Evolutionary conservation across 2,888 invertebrate genomes (phyloP).

Genomic region (Operophtera brumata): DNA sequence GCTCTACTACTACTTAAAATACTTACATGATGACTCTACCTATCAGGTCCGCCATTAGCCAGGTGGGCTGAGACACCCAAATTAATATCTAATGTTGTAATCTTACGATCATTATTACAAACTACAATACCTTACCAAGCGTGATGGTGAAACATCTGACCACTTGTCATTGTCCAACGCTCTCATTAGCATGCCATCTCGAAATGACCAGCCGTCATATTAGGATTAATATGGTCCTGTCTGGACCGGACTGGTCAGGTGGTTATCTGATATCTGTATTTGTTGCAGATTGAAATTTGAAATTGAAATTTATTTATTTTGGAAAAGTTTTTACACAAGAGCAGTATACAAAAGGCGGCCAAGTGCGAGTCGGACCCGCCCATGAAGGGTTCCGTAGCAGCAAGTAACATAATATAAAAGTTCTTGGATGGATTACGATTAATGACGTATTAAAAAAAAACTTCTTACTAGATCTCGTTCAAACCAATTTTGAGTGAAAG

Average conservation of each 20-base stretch:
- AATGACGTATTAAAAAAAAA: too few relatives aligned
- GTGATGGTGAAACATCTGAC: slow-evolving; percentile 14
- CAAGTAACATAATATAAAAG: too few relatives aligned
- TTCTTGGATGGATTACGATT: too few relatives aligned
- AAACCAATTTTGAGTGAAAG: too few relatives aligned
- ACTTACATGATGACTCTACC: too few relatives aligned
- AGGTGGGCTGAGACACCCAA: slow-evolving; percentile 8
- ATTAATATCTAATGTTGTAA: slow-evolving; percentile 14
- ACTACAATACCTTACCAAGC: slow-evolving; percentile 12
- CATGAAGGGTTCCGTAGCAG: too few relatives aligned
- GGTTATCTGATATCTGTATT: neutral
- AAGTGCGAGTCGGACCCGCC: too few relatives aligned
- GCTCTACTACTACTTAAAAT: too few relatives aligned
- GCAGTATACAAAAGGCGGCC: too few relatives aligned
- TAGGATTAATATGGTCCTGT: slow-evolving; percentile 3
- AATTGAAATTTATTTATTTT: too few relatives aligned
- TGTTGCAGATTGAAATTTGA: neutral
- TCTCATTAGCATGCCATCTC: slow-evolving; percentile 15
- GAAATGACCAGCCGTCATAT: slow-evolving; percentile 10
- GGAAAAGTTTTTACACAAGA: too few relatives aligned
- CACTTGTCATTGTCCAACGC: slow-evolving; percentile 15
- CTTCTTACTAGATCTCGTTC: too few relatives aligned
- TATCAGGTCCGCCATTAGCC: neutral
- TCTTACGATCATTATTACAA: slow-evolving; percentile 8
- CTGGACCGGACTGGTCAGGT: slow-evolving; percentile 14